Evolutionary conservation across 2,888 invertebrate species (phyloP).

Genomic region (Metellina segmentata): DNA sequence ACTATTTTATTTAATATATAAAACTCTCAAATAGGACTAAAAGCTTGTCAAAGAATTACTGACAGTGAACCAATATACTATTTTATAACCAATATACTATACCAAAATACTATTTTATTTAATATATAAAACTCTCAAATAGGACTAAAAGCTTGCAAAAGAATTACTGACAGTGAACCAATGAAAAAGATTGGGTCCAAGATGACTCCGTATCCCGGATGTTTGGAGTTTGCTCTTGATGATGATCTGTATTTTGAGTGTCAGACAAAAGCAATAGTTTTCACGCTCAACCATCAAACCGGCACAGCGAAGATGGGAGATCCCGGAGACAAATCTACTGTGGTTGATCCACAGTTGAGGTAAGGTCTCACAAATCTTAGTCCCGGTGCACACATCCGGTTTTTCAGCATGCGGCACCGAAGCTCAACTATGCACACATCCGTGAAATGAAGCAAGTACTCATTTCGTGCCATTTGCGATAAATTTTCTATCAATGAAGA

Average conservation of each 20-base stretch:
- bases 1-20: too few relatives aligned
- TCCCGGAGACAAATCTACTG: conserved; percentile 53
- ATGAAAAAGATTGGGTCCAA: conserved; percentile 11
- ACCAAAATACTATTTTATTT: too few relatives aligned
- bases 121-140: too few relatives aligned
- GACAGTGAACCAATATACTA: conserved; percentile 33
- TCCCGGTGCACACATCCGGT: too few relatives aligned
- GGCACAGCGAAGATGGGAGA: conserved; percentile 59
- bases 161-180: conserved; percentile 5
- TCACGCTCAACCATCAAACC: conserved; percentile 12
- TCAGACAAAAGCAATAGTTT: background rate
- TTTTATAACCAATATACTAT: too few relatives aligned
- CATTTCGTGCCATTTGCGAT: too few relatives aligned
- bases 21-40: conserved; percentile 23
- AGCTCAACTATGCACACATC: too few relatives aligned
- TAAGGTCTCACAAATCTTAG: background rate
- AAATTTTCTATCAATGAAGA: too few relatives aligned
- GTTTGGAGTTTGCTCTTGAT: background rate
- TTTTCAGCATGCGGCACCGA: too few relatives aligned
- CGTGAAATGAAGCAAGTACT: too few relatives aligned
- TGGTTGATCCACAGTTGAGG: conserved; percentile 52
- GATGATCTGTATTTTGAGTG: conserved; percentile 6
- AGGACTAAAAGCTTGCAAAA: conserved; percentile 44
- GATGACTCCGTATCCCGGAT: background rate
- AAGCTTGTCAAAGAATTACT: conserved; percentile 12